Conservation (phyloP, 2,888 invertebrate genomes). For the Oasisia sp. region DNA sequence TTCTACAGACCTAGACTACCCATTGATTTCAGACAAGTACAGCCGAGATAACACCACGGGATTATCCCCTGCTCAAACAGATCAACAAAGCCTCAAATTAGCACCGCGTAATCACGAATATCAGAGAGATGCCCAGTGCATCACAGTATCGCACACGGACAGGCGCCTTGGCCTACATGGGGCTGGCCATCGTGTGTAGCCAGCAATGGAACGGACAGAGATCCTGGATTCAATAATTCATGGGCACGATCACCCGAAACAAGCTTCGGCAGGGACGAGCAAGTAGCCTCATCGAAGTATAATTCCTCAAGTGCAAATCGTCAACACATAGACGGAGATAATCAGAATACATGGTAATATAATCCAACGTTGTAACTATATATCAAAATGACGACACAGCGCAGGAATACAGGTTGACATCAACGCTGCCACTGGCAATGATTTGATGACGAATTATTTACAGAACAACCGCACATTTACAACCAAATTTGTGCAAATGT, state of each 20-base stretch:
- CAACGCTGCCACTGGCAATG: neutral
- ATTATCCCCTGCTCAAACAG: neutral
- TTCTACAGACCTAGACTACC: neutral
- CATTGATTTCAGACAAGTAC: neutral
- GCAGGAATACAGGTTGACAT: neutral
- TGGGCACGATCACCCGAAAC: neutral
- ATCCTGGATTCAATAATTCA: neutral
- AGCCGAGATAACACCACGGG: neutral
- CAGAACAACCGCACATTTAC: neutral
- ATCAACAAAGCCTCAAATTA: slow-evolving; percentile 9
- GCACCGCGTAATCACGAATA: neutral
- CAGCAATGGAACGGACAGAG: neutral
- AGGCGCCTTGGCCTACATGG: neutral
- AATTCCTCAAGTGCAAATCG: neutral
- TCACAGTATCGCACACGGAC: neutral
- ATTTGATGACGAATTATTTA: neutral
- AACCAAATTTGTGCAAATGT: neutral
- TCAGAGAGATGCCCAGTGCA: neutral
- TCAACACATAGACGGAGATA: neutral
- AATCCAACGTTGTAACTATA: neutral
- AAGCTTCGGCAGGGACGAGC: neutral
- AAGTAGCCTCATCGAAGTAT: neutral
- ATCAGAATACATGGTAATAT: neutral
- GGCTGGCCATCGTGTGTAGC: neutral
- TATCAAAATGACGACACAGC: neutral